Evolutionary conservation across 2,888 invertebrate genomes (phyloP).

Genomic region (Microctonus aethiopoides): DNA sequence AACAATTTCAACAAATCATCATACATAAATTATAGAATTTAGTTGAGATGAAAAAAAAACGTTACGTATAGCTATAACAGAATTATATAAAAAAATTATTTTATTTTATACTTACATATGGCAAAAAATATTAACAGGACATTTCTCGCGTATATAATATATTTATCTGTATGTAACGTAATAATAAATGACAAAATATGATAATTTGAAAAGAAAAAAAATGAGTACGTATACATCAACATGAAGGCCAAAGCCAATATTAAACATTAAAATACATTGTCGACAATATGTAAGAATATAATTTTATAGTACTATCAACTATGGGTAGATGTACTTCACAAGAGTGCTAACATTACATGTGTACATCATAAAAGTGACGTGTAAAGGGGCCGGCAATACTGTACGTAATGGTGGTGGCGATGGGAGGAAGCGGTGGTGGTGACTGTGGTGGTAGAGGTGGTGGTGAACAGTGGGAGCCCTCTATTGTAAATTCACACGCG

Average conservation of each 20-base stretch:
- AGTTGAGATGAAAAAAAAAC: too few relatives aligned
- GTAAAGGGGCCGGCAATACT: conserved; percentile 20
- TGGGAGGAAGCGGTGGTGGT: too few relatives aligned
- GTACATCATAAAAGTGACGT: background rate
- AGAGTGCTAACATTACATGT: background rate
- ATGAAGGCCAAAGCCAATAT: conserved; percentile 17
- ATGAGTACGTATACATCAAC: background rate
- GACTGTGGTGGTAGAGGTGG: conserved; percentile 38
- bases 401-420: too few relatives aligned
- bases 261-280: background rate
- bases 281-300: background rate
- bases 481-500: background rate
- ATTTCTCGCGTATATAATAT: too few relatives aligned
- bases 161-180: background rate
- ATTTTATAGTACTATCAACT: background rate
- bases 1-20: too few relatives aligned
- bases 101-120: too few relatives aligned
- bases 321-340: conserved; percentile 29
- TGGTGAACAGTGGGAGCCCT: background rate
- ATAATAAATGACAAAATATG: background rate
- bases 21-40: too few relatives aligned
- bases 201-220: background rate
- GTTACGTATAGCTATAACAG: too few relatives aligned
- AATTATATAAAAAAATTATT: too few relatives aligned
- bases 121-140: too few relatives aligned